Base-by-base conservation (phyloP, 2,888 invertebrate species). In the Chloroclystis v-ata region DNA sequence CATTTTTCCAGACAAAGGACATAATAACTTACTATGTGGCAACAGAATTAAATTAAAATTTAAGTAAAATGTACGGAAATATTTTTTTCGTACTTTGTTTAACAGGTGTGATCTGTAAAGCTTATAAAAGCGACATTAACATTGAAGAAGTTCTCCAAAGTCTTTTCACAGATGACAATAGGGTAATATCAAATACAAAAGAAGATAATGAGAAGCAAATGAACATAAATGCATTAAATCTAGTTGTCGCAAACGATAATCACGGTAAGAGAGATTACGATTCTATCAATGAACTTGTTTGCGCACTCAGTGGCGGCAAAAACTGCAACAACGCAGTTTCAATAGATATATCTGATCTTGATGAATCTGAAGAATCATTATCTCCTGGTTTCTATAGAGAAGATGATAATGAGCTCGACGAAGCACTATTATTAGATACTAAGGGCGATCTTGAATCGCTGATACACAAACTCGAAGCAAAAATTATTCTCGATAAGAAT, bases 391-490 rank as follows among this genome's bases (percentile, higher is more conserved):
- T 14, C 14, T 6, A 33, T n/a, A 16, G 32, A 33, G 10, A 33
- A n/a, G 38, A 28, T 2, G 41, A 25, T 1, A 43, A 33, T 2
- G 4, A 28, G 13, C 11, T 30, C 20, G 37, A 54, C 13, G 41
- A 47, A 14, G 52, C 59, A 6, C 32, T 14, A 4, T 9, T n/a
- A 11, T n/a, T 5, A 14, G 35, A 35, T 37, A 41, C 59, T 6
- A 44, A 45, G 5, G 42, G 57, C 14, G 59, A 63, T 11, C 37
- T 65, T 1, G 47, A 56, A 28, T 39, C 56, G 11, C 45, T 67
- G 9, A 46, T 69, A 1, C 38, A 65, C 9, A 56, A 65, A 28
- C 47, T 71, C 8, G 63, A 63, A 20, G 35, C 29, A 38, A 12
- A 12, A 43, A 20, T 20, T 32, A 10, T 1, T 14, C 2, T 4